These are phyloP conservation scores for Cephus cinctus DNA, from an alignment of 1,140 invertebrate species.

Conservation along the genomic window DNA sequence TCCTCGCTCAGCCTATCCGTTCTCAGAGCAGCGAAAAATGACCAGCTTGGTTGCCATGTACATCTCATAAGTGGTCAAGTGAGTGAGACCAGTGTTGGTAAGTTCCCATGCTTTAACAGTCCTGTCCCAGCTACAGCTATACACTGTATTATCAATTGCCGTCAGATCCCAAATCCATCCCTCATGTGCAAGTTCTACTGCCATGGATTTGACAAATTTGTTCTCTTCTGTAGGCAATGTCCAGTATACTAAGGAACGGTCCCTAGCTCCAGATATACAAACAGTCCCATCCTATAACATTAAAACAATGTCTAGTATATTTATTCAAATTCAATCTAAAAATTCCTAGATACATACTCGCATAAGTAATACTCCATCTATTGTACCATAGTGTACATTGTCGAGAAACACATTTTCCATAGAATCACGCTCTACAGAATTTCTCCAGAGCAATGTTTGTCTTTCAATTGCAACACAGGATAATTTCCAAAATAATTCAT, in stretches of 20 bases:
- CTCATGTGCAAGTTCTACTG: conserved; percentile 33
- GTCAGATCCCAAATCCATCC: conserved; percentile 53
- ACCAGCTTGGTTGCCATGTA: conserved; percentile 20
- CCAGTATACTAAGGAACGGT: conserved; percentile 40
- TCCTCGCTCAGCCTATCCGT: conserved; percentile 15
- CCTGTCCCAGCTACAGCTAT: conserved; percentile 50
- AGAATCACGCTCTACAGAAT: conserved; percentile 11
- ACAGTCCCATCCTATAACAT: conserved; percentile 32
- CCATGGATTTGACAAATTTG: conserved; percentile 10
- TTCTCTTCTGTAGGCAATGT: conserved; percentile 23
- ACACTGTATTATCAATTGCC: conserved; percentile 37
- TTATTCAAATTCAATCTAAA: not conserved
- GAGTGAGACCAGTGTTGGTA: conserved; percentile 23
- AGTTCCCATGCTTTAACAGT: conserved; percentile 42
- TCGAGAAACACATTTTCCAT: conserved; percentile 30
- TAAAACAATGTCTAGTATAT: not conserved
- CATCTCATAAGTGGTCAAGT: conserved; percentile 36
- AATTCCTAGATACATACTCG: conserved; percentile 29
- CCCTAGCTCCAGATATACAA: conserved; percentile 47
- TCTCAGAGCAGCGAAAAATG: conserved; percentile 8
- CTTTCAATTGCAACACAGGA: conserved; percentile 43
- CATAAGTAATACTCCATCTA: conserved; percentile 46
- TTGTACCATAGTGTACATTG: conserved; percentile 36
- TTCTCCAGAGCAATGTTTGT: conserved; percentile 36
- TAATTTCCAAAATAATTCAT: conserved; percentile 46